These are phyloP conservation scores for Chlorops oryzae DNA, from an alignment of 1,140 invertebrate genomes.

Conservation along the genomic window DNA sequence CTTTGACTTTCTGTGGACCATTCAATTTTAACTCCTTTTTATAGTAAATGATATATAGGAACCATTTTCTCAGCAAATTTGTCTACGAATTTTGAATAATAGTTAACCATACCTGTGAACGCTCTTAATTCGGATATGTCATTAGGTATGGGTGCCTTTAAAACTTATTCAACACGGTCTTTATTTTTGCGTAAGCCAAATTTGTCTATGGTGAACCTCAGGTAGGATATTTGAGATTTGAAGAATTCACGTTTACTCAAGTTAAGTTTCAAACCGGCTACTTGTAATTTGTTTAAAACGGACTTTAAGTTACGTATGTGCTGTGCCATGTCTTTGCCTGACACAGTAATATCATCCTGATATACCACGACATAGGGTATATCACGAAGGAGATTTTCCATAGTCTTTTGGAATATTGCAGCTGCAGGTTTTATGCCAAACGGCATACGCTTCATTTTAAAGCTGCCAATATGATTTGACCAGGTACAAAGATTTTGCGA, in stretches of 20 bases:
- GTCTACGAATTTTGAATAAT: slow-evolving; percentile 9
- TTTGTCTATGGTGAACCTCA: no score
- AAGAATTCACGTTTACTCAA: no score
- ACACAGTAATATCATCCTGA: slow-evolving; percentile 45
- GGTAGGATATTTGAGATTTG: no score
- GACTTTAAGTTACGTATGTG: neutral
- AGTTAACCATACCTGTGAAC: neutral
- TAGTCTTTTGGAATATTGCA: slow-evolving; percentile 46
- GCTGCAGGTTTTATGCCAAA: slow-evolving; percentile 32
- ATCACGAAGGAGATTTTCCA: slow-evolving; percentile 37
- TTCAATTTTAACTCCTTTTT: slow-evolving; percentile 23
- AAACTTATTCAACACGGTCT: no score
- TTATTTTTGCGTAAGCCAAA: no score
- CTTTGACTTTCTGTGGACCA: slow-evolving; percentile 24
- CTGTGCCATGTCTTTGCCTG: slow-evolving; percentile 17
- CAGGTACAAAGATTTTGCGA: slow-evolving; percentile 24
- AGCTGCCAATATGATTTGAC: slow-evolving; percentile 26
- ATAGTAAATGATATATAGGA: slow-evolving; percentile 23
- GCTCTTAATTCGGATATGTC: no score
- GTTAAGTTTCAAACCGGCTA: neutral
- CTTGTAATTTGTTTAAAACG: neutral
- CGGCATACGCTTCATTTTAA: slow-evolving; percentile 27
- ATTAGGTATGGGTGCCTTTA: no score
- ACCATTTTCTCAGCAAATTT: slow-evolving; percentile 1
- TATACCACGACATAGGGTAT: slow-evolving; percentile 18